Percentiles rank a stretch among this genome's conserved stretches.
These are phyloP conservation scores for Drosophila lini DNA, from an alignment of 1,140 invertebrate genomes.

Conservation along the genomic window DNA sequence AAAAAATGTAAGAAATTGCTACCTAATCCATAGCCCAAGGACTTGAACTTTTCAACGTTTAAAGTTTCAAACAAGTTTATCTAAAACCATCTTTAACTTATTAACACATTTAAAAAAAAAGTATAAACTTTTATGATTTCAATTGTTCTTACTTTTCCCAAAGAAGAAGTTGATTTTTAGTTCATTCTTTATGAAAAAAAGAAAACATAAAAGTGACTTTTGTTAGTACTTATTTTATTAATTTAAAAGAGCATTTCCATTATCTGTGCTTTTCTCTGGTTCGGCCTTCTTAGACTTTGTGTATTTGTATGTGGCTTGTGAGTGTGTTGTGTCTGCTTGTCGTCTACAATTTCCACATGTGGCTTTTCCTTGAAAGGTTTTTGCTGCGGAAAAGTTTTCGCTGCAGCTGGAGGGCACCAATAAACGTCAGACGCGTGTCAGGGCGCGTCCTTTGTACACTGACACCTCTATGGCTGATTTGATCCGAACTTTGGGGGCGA, in stretches of 20 bases:
- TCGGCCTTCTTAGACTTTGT: slow-evolving; percentile 10
- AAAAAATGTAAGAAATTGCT: too few relatives aligned
- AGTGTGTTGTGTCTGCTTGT: slow-evolving; percentile 45
- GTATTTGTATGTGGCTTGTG: slow-evolving; percentile 24
- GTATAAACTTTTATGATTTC: too few relatives aligned
- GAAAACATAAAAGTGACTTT: background rate
- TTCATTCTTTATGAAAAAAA: background rate
- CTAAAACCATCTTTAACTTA: background rate
- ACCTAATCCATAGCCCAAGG: too few relatives aligned
- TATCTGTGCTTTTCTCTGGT: background rate
- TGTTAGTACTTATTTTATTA: background rate
- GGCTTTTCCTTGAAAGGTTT: slow-evolving; percentile 41
- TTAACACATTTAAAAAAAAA: too few relatives aligned
- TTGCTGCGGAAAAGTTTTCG: slow-evolving; percentile 53
- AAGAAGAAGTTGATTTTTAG: background rate
- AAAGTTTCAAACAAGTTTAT: background rate
- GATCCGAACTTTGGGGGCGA: slow-evolving; percentile 42
- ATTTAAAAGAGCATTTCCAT: slow-evolving; percentile 1
- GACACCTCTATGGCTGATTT: slow-evolving; percentile 69
- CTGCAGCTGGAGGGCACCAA: slow-evolving; percentile 62
- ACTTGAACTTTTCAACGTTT: background rate
- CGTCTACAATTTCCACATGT: slow-evolving; percentile 64
- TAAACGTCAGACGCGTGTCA: slow-evolving; percentile 78
- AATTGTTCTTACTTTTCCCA: background rate
- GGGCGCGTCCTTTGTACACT: slow-evolving; percentile 73